These are phyloP conservation scores for Athene noctua DNA, from an alignment of 2,113 vertebrate species.

Conservation along the genomic window DNA sequence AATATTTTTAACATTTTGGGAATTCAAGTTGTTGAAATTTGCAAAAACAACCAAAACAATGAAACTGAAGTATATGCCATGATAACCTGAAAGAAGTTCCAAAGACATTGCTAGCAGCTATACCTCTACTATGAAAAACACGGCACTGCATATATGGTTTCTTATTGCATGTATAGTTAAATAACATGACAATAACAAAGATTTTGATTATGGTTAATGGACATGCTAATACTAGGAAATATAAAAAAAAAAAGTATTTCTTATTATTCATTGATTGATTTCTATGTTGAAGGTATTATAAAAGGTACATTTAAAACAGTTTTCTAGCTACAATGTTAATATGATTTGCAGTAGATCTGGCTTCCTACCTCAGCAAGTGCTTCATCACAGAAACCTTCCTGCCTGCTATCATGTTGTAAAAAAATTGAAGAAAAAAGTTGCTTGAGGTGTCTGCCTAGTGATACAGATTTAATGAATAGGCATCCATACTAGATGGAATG, in stretches of 20 bases:
- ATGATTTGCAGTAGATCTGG: neutral
- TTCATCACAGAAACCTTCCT: neutral
- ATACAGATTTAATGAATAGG: conserved; percentile 15
- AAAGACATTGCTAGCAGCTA: neutral
- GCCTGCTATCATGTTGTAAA: neutral
- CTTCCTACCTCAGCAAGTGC: neutral
- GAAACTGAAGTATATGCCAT: neutral
- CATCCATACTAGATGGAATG: neutral
- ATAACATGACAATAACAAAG: neutral
- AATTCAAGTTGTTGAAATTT: neutral
- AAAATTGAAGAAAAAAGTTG: conserved; percentile 21
- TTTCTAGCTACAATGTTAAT: neutral
- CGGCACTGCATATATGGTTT: neutral
- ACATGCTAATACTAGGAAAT: neutral
- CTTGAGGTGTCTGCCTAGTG: neutral
- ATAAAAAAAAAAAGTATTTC: neutral
- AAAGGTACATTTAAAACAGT: neutral
- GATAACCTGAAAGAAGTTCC: neutral
- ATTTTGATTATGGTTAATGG: neutral
- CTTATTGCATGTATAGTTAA: neutral
- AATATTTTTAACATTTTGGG: neutral
- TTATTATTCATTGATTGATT: neutral
- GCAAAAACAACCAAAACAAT: neutral
- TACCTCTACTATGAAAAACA: neutral
- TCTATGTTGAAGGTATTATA: neutral